Evolutionary conservation across 2,888 invertebrate species (phyloP), one percentile per base, ranked within the genome.

Genomic region (Seira musarum): DNA sequence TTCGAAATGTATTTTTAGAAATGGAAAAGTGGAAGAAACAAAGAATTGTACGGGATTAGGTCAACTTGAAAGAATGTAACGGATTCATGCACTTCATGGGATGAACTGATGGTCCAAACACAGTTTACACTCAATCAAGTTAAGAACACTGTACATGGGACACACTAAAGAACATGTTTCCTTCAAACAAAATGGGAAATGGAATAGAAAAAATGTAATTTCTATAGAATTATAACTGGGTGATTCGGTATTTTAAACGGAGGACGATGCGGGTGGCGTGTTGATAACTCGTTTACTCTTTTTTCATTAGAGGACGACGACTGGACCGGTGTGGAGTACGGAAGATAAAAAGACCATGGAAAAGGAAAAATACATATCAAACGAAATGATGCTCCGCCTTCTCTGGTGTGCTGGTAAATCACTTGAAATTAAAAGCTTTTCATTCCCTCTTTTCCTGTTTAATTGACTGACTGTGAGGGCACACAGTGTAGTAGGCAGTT

Each of bases 401-500:
- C 40, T 5, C 13, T 40, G 40, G 40, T 69, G 68, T 53, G 25
- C 13, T n/a, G 22, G 22, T 71, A 61, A 71, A 71, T 71, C 70
- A 71, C 57, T 60, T 60, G 72, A 72, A 64, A 72, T 64, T 72
- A 64, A 64, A 46, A 5, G 25, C 40, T 46, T 63, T 63, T 63
- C 63, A 22, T 63, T 63, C 63, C 10, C 21, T 22, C 69, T 40
- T 40, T 40, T 40, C 40, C 40, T 40, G 30, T 69, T 69, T 57
- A 69, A 69, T 69, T 40, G 40, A 40, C 40, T 40, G 40, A 13
- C 40, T 40, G 40, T 40, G 40, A 5, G 40, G 40, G 40, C 5
- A 13, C 40, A 40, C 5, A 40, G 40, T 8, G 40, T 8, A 13
- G 13, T 13, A 40, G 40, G 40, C 40, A 40, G 40, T 8, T 40